Evolutionary conservation across 2,113 vertebrate species (phyloP).

Genomic region (Pomatostomus ruficeps): DNA sequence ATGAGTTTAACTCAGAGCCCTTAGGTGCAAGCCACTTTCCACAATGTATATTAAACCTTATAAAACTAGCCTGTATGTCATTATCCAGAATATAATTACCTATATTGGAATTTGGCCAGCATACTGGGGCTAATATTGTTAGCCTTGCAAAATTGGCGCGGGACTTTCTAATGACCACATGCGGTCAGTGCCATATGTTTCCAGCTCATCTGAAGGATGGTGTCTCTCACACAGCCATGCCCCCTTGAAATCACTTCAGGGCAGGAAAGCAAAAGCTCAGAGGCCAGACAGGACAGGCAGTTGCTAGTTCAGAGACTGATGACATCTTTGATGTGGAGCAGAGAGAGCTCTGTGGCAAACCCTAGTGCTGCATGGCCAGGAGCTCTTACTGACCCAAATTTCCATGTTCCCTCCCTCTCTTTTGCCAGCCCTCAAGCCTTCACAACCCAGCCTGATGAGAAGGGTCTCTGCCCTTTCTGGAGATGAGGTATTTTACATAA

Average conservation of each 20-base stretch:
- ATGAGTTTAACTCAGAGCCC: constrained; percentile 58
- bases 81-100: constrained; percentile 60
- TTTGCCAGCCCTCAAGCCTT: neutral
- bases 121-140: constrained; percentile 63
- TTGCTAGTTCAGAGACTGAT: neutral
- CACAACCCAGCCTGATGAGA: neutral
- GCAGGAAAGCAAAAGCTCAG: neutral
- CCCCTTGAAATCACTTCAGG: neutral
- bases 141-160: constrained; percentile 60
- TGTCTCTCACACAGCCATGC: neutral
- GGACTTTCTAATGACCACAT: constrained; percentile 57
- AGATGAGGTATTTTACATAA: neutral
- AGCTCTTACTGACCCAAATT: neutral
- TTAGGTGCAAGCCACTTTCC: constrained; percentile 53
- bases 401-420: neutral
- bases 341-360: neutral
- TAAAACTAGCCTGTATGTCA: constrained; percentile 51
- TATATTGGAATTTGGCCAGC: constrained; percentile 63
- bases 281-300: neutral
- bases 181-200: constrained; percentile 58
- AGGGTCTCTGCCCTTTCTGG: neutral
- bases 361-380: neutral
- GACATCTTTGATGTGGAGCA: neutral
- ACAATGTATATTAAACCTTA: constrained; percentile 56
- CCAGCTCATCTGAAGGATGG: neutral